Base-by-base conservation (phyloP, 2,797 vertebrate species). In the Sebastes diploproa region DNA sequence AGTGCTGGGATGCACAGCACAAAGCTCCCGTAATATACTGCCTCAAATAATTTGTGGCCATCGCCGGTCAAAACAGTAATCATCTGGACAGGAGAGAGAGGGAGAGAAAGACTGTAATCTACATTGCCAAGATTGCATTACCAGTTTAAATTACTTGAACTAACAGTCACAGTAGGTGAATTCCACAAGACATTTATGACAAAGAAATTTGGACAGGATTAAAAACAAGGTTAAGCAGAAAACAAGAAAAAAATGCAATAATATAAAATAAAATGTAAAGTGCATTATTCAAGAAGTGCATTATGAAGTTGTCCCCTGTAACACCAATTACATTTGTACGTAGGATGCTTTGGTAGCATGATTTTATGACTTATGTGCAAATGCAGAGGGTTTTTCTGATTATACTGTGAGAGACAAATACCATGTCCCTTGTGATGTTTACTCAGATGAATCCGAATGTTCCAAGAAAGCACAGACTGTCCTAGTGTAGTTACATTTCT, bases 51-150 rank as follows among this genome's bases (percentile, higher is more conserved):
- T 23, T 90, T 93, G 83, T 96, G 94, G 27, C 96, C 95, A 56
- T 97, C 96, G 7, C 66, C 95, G 23, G 95, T 96, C 74, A 97
- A 80, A 16, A 96, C 66, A 25, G 96, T 96, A 79, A 97, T 95
- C 71, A 96, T 88, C 97, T 97, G 88, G 10, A 67, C 4, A 6
- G 22, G 61, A 64, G 78, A 83, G 52, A 82, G 74, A 77, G 38
- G 22, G 61, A 64, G 78, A 75, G 25, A 38, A 1, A 58, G 4
- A 29, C 22, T 20, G 22, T 25, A 7, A 73, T 11, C 8, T 3
- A 23, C 25, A 66, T 75, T 63, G 6, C 16, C 20, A 50, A 13
- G 18, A 6, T 2, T 18, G 6, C 23, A 36, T 20, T 29, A 7
- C 16, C 25, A 27, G 11, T 25, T 25, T 25, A 25, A 25, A 25